These are phyloP conservation scores for Pinna nobilis DNA, from an alignment of 1,140 invertebrate species.

Conservation along the genomic window DNA sequence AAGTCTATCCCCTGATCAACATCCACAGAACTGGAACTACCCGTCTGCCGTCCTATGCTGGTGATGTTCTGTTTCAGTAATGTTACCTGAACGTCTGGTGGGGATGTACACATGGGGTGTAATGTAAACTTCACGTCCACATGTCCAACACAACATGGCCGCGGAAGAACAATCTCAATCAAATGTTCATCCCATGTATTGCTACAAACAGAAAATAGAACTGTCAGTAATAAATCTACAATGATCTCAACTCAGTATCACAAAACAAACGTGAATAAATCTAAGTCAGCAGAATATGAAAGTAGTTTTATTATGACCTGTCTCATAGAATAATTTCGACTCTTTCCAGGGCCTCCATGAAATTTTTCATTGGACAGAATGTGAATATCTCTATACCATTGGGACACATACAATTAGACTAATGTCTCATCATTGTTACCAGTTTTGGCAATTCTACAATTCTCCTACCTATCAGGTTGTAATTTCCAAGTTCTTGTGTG, in stretches of 20 bases:
- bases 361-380: no score
- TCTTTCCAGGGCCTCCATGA: no score
- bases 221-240: not conserved
- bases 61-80: constrained; percentile 85
- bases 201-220: constrained; percentile 71
- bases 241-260: not conserved
- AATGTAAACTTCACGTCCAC: constrained; percentile 91
- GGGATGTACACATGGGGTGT: constrained; percentile 81
- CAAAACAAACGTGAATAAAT: not conserved
- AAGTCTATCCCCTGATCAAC: constrained; percentile 59
- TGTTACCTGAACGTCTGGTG: constrained; percentile 84
- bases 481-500: constrained; percentile 89
- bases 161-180: constrained; percentile 89
- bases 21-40: constrained; percentile 10
- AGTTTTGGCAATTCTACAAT: no score
- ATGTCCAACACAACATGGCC: constrained; percentile 84
- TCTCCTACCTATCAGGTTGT: constrained; percentile 85
- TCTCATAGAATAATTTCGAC: no score
- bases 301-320: no score
- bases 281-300: no score
- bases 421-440: no score
- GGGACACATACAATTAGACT: no score
- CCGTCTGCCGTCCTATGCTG: constrained; percentile 51
- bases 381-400: no score
- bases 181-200: constrained; percentile 94